phyloP scores from a whole-genome alignment of 2,113 vertebrate species.

The Urocolius indicus region DNA sequence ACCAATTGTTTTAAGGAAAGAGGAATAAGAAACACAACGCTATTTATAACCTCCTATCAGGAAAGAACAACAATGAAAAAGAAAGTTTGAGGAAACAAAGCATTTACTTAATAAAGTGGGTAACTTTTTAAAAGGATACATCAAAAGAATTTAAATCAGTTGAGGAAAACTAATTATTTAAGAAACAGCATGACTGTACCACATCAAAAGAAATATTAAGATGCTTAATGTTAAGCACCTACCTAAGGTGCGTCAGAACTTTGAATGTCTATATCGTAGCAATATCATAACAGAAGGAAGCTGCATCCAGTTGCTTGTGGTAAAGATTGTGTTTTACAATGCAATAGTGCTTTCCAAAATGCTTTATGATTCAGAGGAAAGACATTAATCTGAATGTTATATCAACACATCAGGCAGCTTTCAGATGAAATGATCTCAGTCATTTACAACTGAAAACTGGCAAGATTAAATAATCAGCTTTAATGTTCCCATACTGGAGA shows the following conservation, averaged over 20 bases:
- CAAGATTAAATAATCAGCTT: not conserved
- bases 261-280: not conserved
- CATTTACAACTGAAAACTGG: not conserved
- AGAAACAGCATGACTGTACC: not conserved
- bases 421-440: not conserved
- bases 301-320: not conserved
- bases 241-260: not conserved
- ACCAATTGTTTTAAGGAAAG: not conserved
- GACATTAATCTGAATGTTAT: not conserved
- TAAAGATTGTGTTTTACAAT: not conserved
- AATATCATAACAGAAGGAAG: not conserved
- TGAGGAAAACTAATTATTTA: not conserved
- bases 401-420: not conserved
- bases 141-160: not conserved
- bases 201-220: not conserved
- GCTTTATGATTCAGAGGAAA: not conserved
- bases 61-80: not conserved
- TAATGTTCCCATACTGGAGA: not conserved
- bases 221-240: not conserved
- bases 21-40: not conserved
- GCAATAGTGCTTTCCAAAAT: not conserved
- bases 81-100: not conserved
- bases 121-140: not conserved
- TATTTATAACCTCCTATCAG: not conserved
- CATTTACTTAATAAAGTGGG: not conserved